Evolutionary conservation across 2,797 vertebrate species (phyloP).

Genomic region (Lagodon rhomboides): DNA sequence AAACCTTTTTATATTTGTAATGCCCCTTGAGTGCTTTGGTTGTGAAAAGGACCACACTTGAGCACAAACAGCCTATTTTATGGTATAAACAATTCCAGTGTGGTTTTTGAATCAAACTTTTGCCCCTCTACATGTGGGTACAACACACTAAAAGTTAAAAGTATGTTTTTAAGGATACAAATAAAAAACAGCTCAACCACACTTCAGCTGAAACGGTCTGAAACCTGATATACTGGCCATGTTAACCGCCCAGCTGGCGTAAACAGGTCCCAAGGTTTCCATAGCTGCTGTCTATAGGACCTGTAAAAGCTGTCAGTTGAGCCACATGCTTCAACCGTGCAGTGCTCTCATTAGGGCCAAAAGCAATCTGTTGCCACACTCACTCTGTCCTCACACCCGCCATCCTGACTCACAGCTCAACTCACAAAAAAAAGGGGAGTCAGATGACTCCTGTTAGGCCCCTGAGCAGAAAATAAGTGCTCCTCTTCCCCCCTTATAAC

Average conservation of each 20-base stretch:
- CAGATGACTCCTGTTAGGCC: slow-evolving; percentile 73
- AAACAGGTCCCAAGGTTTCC: slow-evolving; percentile 55
- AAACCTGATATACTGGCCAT: slow-evolving; percentile 39
- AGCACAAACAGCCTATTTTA: slow-evolving; percentile 30
- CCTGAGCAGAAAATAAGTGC: slow-evolving; percentile 54
- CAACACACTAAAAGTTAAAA: slow-evolving; percentile 23
- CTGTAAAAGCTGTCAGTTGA: slow-evolving; percentile 67
- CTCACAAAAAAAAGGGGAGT: slow-evolving; percentile 71
- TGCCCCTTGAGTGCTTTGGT: slow-evolving; percentile 13
- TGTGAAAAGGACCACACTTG: slow-evolving; percentile 3
- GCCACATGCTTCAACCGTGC: slow-evolving; percentile 61
- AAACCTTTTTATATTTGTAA: slow-evolving; percentile 1
- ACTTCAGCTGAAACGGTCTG: slow-evolving; percentile 34
- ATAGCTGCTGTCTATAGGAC: slow-evolving; percentile 60
- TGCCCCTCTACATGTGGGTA: neutral
- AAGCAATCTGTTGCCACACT: slow-evolving; percentile 66
- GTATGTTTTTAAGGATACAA: slow-evolving; percentile 23
- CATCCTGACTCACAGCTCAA: slow-evolving; percentile 69
- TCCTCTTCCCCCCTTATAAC: slow-evolving; percentile 48
- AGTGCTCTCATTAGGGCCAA: slow-evolving; percentile 66
- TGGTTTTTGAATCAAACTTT: slow-evolving; percentile 27
- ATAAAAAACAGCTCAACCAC: slow-evolving; percentile 37
- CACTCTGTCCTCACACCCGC: slow-evolving; percentile 42
- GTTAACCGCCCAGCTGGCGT: slow-evolving; percentile 14
- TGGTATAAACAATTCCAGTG: slow-evolving; percentile 26